phyloP scores from a whole-genome alignment of 2,888 invertebrate genomes.

The Hydrotaea cyrtoneurina region DNA sequence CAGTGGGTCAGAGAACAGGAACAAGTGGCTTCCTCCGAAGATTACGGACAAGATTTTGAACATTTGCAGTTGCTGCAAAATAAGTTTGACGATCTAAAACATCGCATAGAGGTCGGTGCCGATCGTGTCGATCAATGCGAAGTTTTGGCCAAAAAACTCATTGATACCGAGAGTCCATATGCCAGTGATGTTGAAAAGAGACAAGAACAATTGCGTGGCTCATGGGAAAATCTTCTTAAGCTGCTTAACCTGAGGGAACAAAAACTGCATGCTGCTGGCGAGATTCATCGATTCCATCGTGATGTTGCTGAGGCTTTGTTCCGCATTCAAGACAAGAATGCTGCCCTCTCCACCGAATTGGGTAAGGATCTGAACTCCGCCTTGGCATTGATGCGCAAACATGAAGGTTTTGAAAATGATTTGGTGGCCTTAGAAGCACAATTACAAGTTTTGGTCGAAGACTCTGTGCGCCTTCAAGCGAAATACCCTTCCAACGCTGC shows the following conservation, averaged over 20 bases:
- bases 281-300: slow-evolving; percentile 98
- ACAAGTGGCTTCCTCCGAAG: slow-evolving; percentile 93
- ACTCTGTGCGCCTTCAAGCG: slow-evolving; percentile 92
- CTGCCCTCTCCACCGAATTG: slow-evolving; percentile 90
- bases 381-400: slow-evolving; percentile 89
- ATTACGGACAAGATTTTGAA: slow-evolving; percentile 97
- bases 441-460: slow-evolving; percentile 94
- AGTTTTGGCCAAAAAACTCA: slow-evolving; percentile 92
- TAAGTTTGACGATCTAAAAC: slow-evolving; percentile 96
- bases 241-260: slow-evolving; percentile 93
- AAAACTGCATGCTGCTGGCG: slow-evolving; percentile 95
- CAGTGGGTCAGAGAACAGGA: slow-evolving; percentile 96
- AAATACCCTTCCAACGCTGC: slow-evolving; percentile 96
- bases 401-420: slow-evolving; percentile 97
- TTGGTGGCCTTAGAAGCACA: slow-evolving; percentile 95
- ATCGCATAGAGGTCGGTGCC: slow-evolving; percentile 93
- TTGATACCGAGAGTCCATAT: slow-evolving; percentile 92
- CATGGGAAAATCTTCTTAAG: slow-evolving; percentile 93
- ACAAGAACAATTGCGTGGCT: slow-evolving; percentile 92
- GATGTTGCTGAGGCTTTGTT: slow-evolving; percentile 95
- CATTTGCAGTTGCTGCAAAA: slow-evolving; percentile 92
- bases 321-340: slow-evolving; percentile 94
- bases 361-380: slow-evolving; percentile 93
- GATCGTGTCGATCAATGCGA: slow-evolving; percentile 96
- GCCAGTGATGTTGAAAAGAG: slow-evolving; percentile 91